phyloP scores from a whole-genome alignment of 2,113 vertebrate species.

The Prietella phreatophila region DNA sequence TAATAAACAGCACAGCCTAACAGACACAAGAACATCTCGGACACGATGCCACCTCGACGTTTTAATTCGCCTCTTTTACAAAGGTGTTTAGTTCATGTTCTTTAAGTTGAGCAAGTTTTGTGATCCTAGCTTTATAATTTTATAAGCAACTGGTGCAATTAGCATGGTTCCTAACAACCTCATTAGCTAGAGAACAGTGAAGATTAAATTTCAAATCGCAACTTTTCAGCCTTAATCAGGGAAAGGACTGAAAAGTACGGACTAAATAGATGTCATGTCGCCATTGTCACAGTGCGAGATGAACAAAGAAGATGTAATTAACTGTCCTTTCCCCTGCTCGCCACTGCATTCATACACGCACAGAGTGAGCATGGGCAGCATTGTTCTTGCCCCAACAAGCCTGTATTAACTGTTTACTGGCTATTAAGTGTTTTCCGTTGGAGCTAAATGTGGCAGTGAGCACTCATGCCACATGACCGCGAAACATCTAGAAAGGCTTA shows the following conservation, averaged over 20 bases:
- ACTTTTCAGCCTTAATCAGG: not conserved
- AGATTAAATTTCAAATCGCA: too few relatives aligned
- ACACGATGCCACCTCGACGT: not conserved
- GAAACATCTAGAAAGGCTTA: too few relatives aligned
- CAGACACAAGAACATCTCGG: not conserved
- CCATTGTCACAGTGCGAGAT: too few relatives aligned
- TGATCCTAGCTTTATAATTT: not conserved
- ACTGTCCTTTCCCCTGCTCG: not conserved
- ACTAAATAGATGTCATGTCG: not conserved
- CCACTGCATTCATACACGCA: not conserved
- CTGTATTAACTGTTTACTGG: not conserved
- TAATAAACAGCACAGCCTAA: conserved; percentile 9
- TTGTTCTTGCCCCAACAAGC: not conserved
- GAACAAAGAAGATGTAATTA: too few relatives aligned
- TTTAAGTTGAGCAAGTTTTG: not conserved
- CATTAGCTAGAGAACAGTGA: not conserved
- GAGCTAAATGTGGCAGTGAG: too few relatives aligned
- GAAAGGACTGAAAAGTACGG: not conserved
- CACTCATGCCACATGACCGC: too few relatives aligned
- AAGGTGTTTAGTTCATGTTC: not conserved
- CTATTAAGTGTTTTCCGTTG: too few relatives aligned
- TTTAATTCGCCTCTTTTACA: not conserved
- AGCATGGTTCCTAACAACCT: not conserved
- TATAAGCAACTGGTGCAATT: not conserved
- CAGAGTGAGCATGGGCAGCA: not conserved